Evolutionary conservation across 2,888 invertebrate genomes (phyloP).

Genomic region (Tenodera sinensis): DNA sequence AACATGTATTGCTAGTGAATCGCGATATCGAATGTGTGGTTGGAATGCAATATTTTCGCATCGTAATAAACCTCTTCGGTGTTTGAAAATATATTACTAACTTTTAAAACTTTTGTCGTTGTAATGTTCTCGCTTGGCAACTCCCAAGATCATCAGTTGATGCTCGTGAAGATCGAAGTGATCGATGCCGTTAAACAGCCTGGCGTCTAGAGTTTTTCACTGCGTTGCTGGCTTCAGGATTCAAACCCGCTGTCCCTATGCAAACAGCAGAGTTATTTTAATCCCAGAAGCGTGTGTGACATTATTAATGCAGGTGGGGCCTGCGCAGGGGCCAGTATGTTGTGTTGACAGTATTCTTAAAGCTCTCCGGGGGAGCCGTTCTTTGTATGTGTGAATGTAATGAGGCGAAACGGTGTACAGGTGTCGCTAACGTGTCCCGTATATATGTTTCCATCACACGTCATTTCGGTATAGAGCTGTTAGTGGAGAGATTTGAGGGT

Average conservation of each 20-base stretch:
- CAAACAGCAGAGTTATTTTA: background rate
- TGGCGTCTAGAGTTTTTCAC: background rate
- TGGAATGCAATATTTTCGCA: too few relatives aligned
- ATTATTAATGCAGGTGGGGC: background rate
- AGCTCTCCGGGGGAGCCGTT: background rate
- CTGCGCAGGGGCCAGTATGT: background rate
- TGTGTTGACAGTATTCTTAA: slow-evolving; percentile 16
- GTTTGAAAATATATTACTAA: too few relatives aligned
- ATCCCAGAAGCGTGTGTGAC: background rate
- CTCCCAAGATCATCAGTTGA: too few relatives aligned
- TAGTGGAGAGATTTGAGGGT: slow-evolving; percentile 20
- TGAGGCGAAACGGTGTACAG: slow-evolving; percentile 17
- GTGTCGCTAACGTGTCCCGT: slow-evolving; percentile 23
- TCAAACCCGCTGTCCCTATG: background rate
- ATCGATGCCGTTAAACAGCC: too few relatives aligned
- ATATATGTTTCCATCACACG: slow-evolving; percentile 21
- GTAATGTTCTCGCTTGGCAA: too few relatives aligned
- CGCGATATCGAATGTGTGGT: too few relatives aligned
- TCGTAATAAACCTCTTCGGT: too few relatives aligned
- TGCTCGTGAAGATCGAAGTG: too few relatives aligned
- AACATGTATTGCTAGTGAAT: too few relatives aligned
- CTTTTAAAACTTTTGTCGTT: too few relatives aligned
- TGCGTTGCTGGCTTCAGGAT: background rate
- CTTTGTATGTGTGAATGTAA: background rate
- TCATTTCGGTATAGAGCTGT: slow-evolving; percentile 21